A percentile compares a stretch with the other conserved stretches of the same genome.
Conservation (phyloP, 1,140 invertebrate species). For the Calliopsis andreniformis region DNA sequence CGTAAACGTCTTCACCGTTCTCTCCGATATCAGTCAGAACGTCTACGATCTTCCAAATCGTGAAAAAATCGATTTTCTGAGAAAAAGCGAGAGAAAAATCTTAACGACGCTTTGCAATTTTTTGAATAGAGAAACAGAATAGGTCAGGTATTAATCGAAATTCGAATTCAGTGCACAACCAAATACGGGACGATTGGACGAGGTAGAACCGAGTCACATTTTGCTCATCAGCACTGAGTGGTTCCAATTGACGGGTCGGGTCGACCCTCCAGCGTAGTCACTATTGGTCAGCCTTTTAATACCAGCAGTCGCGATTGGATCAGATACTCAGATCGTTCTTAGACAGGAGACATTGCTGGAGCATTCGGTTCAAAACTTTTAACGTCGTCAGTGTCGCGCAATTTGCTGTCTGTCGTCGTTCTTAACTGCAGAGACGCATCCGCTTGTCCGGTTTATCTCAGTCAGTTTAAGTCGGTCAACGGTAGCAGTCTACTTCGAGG, state of each 20-base stretch:
- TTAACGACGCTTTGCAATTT: no score
- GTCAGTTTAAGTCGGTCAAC: constrained; percentile 42
- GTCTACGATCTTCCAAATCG: neutral
- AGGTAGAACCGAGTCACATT: constrained; percentile 63
- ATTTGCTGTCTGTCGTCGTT: constrained; percentile 41
- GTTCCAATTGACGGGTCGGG: constrained; percentile 73
- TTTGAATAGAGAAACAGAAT: no score
- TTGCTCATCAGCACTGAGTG: constrained; percentile 70
- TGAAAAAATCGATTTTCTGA: no score
- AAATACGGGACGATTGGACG: constrained; percentile 39
- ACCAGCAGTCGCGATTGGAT: constrained; percentile 62
- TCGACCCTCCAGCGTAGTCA: constrained; percentile 58
- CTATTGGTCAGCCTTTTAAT: constrained; percentile 76
- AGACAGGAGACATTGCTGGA: constrained; percentile 51
- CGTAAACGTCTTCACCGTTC: constrained; percentile 9
- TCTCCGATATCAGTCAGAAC: neutral
- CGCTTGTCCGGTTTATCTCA: constrained; percentile 19
- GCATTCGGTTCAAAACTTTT: constrained; percentile 53
- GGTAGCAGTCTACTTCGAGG: neutral
- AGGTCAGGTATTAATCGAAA: constrained; percentile 28
- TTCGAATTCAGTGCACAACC: constrained; percentile 38
- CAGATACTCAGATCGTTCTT: constrained; percentile 48
- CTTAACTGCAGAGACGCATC: constrained; percentile 3
- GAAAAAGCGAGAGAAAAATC: no score
- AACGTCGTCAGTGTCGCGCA: constrained; percentile 51